Evolutionary conservation across 2,888 invertebrate species (phyloP).

Genomic region (Ormia ochracea): DNA sequence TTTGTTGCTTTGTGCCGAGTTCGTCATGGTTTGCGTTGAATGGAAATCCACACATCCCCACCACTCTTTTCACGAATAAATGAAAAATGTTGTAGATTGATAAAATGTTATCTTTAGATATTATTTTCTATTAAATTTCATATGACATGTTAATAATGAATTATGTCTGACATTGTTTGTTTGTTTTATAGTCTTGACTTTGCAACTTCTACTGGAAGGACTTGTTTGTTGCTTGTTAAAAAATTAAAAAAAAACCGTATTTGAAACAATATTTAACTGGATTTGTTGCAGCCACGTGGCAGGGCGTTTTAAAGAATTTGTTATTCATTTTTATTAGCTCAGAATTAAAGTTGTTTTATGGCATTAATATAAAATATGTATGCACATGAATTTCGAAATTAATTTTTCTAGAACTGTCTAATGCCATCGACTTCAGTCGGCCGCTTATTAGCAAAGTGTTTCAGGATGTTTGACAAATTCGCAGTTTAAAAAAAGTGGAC

Average conservation of each 20-base stretch:
- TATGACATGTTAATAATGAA: conserved; percentile 73
- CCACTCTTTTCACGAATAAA: background rate
- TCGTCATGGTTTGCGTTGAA: background rate
- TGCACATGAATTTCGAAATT: background rate
- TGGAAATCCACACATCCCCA: background rate
- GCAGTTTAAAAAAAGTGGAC: too few relatives aligned
- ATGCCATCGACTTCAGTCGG: too few relatives aligned
- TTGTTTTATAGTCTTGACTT: conserved; percentile 38
- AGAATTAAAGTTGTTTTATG: conserved; percentile 16
- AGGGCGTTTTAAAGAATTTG: conserved; percentile 52
- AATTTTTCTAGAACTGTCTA: background rate
- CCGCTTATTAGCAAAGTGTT: too few relatives aligned
- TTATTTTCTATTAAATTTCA: conserved; percentile 47
- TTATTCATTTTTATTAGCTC: conserved; percentile 46
- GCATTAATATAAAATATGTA: background rate
- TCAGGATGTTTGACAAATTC: too few relatives aligned
- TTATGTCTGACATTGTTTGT: conserved; percentile 42
- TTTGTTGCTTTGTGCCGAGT: conserved; percentile 4
- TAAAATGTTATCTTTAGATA: conserved; percentile 71
- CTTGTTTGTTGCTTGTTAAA: background rate
- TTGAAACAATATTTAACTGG: conserved; percentile 38
- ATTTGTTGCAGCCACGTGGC: conserved; percentile 54
- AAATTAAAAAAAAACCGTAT: background rate
- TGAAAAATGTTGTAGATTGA: conserved; percentile 62
- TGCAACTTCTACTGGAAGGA: background rate